A percentile compares a stretch with the other conserved stretches of the same genome.
Evolutionary conservation across 2,113 vertebrate species (phyloP).

Genomic region (Promerops cafer): DNA sequence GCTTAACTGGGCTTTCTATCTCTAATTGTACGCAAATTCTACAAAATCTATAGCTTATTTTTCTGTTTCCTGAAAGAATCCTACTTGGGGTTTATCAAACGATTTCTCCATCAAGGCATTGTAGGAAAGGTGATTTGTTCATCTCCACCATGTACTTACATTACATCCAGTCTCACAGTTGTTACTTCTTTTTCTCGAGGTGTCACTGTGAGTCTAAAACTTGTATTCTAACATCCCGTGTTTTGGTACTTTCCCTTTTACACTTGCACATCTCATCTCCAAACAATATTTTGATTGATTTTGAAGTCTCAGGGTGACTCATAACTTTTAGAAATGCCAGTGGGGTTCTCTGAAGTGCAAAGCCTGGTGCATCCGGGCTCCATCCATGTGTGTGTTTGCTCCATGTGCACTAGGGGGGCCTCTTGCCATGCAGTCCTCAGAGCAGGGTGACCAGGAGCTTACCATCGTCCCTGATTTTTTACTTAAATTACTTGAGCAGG

Average conservation of each 20-base stretch:
- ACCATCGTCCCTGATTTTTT: not conserved
- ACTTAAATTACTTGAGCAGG: not conserved
- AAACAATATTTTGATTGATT: not conserved
- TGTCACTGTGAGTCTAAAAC: not conserved
- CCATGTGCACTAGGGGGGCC: not conserved
- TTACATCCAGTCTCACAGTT: not conserved
- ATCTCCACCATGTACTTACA: not conserved
- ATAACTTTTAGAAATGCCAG: not conserved
- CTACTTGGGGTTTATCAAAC: not conserved
- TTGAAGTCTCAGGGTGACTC: not conserved
- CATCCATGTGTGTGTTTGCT: not conserved
- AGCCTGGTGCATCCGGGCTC: not conserved
- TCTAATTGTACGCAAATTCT: not conserved
- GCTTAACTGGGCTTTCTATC: not conserved
- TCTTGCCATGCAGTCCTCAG: not conserved
- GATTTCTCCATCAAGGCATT: not conserved
- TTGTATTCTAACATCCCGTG: not conserved
- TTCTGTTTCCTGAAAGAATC: not conserved
- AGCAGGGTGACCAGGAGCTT: not conserved
- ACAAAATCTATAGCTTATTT: not conserved
- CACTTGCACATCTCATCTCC: accelerated
- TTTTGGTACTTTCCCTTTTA: not conserved
- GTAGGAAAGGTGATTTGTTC: not conserved
- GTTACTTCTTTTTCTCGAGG: not conserved
- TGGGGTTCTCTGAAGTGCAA: not conserved